phyloP scores from a whole-genome alignment of 2,888 invertebrate species.

The Gastrophysa polygoni region DNA sequence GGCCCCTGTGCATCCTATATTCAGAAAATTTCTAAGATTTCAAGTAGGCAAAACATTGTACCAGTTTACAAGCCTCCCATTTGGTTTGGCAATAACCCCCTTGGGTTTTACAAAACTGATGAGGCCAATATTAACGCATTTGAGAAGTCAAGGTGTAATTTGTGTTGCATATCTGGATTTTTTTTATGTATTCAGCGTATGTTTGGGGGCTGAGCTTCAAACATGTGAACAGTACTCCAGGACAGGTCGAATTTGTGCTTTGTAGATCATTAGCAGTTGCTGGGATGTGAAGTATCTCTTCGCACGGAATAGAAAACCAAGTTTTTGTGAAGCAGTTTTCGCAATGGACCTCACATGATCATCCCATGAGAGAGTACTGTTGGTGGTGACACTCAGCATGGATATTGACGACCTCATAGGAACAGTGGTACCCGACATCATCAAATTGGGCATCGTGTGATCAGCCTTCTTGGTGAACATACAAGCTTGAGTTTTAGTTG shows the following conservation, averaged over 20 bases:
- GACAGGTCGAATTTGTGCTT: not conserved
- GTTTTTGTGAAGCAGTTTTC: no score
- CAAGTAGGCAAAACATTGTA: constrained; percentile 31
- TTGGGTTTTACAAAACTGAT: constrained; percentile 42
- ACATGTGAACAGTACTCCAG: not conserved
- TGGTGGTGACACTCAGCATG: no score
- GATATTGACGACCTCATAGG: no score
- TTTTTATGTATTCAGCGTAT: constrained; percentile 26
- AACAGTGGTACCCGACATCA: no score
- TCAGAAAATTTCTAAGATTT: constrained; percentile 40
- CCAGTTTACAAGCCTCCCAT: constrained; percentile 41
- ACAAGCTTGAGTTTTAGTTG: no score
- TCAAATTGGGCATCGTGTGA: no score
- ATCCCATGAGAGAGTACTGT: no score
- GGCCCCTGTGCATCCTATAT: constrained; percentile 32
- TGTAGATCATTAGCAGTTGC: no score
- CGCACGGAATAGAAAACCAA: no score
- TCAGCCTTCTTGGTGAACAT: no score
- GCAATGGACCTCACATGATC: no score
- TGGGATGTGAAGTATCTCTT: no score
- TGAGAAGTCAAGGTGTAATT: constrained; percentile 27
- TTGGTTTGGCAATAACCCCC: constrained; percentile 37
- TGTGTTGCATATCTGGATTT: constrained; percentile 37
- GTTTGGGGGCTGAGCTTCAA: not conserved
- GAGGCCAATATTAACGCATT: constrained; percentile 31